Percentiles rank a stretch among this genome's conserved stretches.
These are phyloP conservation scores for Caenorhabditis sp. DNA, from an alignment of 2,888 invertebrate genomes.

Conservation along the genomic window DNA sequence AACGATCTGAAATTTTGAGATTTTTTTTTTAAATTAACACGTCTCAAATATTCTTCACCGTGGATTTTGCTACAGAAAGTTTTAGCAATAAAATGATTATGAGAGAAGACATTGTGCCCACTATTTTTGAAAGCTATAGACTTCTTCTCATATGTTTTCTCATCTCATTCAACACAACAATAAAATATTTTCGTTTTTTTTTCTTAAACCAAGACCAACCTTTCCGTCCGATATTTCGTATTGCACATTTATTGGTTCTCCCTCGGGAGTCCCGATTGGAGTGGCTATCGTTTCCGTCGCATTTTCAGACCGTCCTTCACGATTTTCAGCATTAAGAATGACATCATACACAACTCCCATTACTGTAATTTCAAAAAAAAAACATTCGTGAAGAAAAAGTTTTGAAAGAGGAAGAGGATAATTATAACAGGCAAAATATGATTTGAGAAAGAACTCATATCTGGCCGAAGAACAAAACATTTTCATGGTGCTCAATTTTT, in stretches of 20 bases:
- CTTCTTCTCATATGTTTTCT: slow-evolving; percentile 15
- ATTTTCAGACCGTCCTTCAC: slow-evolving; percentile 92
- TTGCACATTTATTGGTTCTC: slow-evolving; percentile 65
- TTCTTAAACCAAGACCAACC: slow-evolving; percentile 35
- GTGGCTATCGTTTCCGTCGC: slow-evolving; percentile 88
- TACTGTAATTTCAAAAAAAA: no score
- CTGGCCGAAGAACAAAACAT: no score
- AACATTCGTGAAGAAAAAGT: neutral
- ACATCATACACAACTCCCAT: slow-evolving; percentile 81
- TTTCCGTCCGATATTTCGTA: slow-evolving; percentile 64
- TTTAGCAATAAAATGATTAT: slow-evolving; percentile 9
- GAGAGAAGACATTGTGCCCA: slow-evolving; percentile 18
- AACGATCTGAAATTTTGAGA: slow-evolving; percentile 63
- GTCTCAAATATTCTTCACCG: neutral
- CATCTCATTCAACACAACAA: neutral
- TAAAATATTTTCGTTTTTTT: no score
- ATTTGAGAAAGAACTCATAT: no score
- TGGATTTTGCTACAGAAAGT: neutral
- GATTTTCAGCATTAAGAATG: slow-evolving; percentile 91
- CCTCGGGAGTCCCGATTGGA: slow-evolving; percentile 80
- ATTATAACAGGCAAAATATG: no score
- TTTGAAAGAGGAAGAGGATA: neutral
- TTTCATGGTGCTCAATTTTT: no score
- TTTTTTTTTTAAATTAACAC: neutral
- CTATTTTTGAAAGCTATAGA: neutral